Base-by-base conservation (phyloP, 2,797 vertebrate species). In the Enteromius thamalakanensis region DNA sequence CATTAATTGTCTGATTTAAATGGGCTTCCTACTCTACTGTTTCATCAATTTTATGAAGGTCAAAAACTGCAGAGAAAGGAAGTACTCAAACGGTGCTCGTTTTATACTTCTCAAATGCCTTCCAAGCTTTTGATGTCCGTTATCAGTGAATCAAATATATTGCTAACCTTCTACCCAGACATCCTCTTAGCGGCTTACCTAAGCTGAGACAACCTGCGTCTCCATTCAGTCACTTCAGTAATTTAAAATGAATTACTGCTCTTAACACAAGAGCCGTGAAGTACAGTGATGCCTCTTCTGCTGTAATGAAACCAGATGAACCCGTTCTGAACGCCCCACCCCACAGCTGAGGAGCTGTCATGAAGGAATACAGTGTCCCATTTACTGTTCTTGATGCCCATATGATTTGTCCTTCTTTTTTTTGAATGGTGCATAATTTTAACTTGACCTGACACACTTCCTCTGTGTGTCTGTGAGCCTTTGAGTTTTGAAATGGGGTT, bases 391-490 rank as follows among this genome's bases (percentile, higher is more conserved):
- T 62, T 76, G 71, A 82, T 78, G 67, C 83, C 76, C 70, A 37
- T 86, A 85, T 82, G 81, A 87, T 84, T 85, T 80, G 86, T 77
- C 84, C 87, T 87, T 86, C 68, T 87, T 88, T 77, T 79, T 79
- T 85, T 74, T 84, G 68, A 85, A 78, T 76, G 88, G 87, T 84
- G 85, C 80, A 75, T 89, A 89, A 88, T 87, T 87, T 84, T 89
- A 87, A 85, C 88, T 86, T 89, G 88, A 80, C 88, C 88, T 89
- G 88, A 89, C 88, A 89, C 84, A 89, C 85, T 88, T 89, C 80
- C 80, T 84, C 83, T 65, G 49, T 79, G 70, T 79, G 76, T 67
- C 69, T 74, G 75, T 78, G 80, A 79, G 79, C 68, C 72, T 84
- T n/a, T 79, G 68, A 77, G 79, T 69, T 75, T 81, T 21, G 68